Percentiles rank a stretch among this genome's conserved stretches.
Conservation (phyloP, 2,113 vertebrate genomes). For the Axis porcinus region DNA sequence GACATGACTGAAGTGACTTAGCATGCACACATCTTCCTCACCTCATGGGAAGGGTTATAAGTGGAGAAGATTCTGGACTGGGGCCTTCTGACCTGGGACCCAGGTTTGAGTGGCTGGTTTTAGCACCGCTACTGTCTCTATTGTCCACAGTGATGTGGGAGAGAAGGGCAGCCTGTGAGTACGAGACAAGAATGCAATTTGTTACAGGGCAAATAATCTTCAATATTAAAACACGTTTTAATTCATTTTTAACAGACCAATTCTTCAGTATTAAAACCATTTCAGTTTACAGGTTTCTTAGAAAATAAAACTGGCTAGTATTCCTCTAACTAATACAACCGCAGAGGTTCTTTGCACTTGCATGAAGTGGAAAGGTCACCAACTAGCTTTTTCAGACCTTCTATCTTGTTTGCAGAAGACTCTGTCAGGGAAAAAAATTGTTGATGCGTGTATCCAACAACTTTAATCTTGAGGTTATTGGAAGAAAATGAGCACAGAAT, state of each 20-base stretch:
- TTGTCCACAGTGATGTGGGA: neutral
- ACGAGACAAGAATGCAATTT: neutral
- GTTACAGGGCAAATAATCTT: neutral
- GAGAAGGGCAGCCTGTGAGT: neutral
- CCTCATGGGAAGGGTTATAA: neutral
- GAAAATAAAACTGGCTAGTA: neutral
- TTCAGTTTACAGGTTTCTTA: neutral
- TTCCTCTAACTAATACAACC: neutral
- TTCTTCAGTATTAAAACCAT: neutral
- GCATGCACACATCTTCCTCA: neutral
- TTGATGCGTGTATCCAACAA: neutral
- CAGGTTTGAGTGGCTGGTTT: neutral
- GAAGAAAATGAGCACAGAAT: conserved; percentile 55
- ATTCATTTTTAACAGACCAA: neutral
- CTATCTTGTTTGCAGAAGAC: neutral
- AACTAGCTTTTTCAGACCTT: neutral
- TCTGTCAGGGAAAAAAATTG: conserved; percentile 20
- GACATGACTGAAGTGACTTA: neutral
- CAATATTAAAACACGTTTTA: neutral
- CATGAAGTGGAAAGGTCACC: neutral
- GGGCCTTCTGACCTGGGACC: neutral
- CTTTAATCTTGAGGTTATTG: conserved; percentile 52
- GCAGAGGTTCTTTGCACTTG: neutral
- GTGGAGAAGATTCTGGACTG: neutral
- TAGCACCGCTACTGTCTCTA: neutral